phyloP scores from a whole-genome alignment of 2,113 vertebrate species.

The Dipodomys merriami region DNA sequence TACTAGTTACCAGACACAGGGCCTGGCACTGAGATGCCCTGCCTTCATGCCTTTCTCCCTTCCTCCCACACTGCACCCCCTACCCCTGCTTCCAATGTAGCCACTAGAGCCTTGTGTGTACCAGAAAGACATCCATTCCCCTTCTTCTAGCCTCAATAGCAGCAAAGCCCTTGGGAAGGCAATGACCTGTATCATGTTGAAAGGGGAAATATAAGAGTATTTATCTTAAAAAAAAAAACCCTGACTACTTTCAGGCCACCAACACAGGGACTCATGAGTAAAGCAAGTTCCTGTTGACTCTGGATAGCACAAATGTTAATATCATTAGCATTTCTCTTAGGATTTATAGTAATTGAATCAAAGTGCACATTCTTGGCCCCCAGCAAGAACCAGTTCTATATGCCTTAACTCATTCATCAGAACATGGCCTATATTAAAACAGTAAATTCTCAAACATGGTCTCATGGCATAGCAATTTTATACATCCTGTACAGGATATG shows the following conservation, averaged over 20 bases:
- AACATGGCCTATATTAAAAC: constrained; percentile 28
- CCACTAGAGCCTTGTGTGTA: neutral
- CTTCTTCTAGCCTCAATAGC: constrained; percentile 38
- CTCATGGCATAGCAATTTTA: neutral
- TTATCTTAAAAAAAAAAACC: constrained; percentile 69
- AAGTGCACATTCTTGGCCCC: neutral
- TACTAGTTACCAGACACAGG: neutral
- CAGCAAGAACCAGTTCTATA: constrained; percentile 7
- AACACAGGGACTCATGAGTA: constrained; percentile 28
- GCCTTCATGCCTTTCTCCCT: neutral
- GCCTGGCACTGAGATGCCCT: rapidly evolving
- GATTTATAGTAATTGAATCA: constrained; percentile 58
- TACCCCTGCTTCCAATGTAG: neutral
- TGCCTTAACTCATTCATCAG: constrained; percentile 63
- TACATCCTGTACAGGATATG: neutral
- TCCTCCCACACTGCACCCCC: too few relatives aligned
- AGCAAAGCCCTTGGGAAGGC: constrained; percentile 61
- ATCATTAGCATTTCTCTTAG: constrained; percentile 51
- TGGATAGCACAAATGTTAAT: neutral
- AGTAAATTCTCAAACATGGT: constrained; percentile 15
- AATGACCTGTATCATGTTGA: constrained; percentile 73
- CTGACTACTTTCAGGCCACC: constrained; percentile 68
- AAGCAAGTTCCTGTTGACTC: constrained; percentile 51
- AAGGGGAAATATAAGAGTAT: constrained; percentile 54
- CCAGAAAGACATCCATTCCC: neutral